Conservation (phyloP, 2,888 invertebrate species). For the Ichneumoninae sp. region DNA sequence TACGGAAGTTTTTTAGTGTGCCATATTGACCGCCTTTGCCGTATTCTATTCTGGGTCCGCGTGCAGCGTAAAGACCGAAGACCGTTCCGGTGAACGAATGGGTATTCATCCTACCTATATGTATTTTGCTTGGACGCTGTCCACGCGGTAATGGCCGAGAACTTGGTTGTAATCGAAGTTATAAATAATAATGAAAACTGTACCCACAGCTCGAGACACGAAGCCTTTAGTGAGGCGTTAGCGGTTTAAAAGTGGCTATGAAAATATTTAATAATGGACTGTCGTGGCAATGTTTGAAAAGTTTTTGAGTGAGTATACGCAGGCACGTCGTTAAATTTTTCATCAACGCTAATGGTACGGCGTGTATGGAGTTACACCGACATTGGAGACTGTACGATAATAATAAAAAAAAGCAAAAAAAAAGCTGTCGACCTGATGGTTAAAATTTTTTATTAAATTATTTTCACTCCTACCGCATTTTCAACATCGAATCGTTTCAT, state of each 20-base stretch:
- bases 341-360: background rate
- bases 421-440: background rate
- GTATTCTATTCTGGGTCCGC: background rate
- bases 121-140: background rate
- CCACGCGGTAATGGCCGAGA: background rate
- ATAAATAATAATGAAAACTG: constrained; percentile 10
- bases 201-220: background rate
- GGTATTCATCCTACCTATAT: background rate
- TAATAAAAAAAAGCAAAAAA: no score
- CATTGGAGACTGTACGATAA: background rate
- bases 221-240: background rate
- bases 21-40: background rate
- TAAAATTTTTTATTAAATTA: background rate
- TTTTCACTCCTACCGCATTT: background rate
- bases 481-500: background rate
- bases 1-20: background rate
- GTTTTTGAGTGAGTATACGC: background rate
- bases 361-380: background rate
- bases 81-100: background rate
- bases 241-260: background rate
- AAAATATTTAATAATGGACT: background rate
- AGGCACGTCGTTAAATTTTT: background rate
- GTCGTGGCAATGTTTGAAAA: background rate
- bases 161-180: background rate
- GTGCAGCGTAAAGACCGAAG: background rate